Base-by-base conservation (phyloP, 2,797 vertebrate genomes). In the Uromys caudimaculatus region DNA sequence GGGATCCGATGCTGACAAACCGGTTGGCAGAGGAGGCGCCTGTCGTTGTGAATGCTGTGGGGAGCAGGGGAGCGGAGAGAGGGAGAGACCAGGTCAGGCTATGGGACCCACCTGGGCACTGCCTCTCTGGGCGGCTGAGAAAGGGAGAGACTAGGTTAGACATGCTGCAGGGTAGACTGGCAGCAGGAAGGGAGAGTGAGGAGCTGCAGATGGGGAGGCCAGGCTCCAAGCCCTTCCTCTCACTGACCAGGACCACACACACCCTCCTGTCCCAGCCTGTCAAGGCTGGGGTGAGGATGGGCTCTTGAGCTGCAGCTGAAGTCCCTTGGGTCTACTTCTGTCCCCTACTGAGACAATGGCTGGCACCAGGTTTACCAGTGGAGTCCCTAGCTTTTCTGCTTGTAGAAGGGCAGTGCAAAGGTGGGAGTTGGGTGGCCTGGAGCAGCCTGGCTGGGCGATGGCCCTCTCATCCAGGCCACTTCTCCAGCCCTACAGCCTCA, bases 1-100 rank as follows among this genome's bases (percentile, higher is more conserved):
- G 99, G 99, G 99, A 99, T 99, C 99, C 99, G 99, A 99, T 99
- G 99, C 99, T 98, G 99, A 99, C 99, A 99, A 99, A 99, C 99
- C 99, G 99, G 99, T 99, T 99, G 99, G 99, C 99, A 99, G 99
- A 98, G 99, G 99, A 98, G 99, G 99, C 98, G 99, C 99, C 99
- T 99, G 99, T 98, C 99, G 99, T 98, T 99, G 99, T 98, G 99
- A 99, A 99, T 99, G 99, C 99, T 99, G 98, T 89, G 92, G 98
- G 98, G 97, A 82, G 94, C 76, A 88, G 95, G 96, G 85, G 93
- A 47, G 35, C 16, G 86, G 75, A 97, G 97, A 98, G 93, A 97
- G 92, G 95, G 77, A 90, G 87, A 94, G 84, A 90, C 79, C 89
- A 89, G 10, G 17, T 97, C 96, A 97, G 97, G 85, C 86, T 94